phyloP scores from a whole-genome alignment of 2,797 vertebrate species.

The Hephaestus fuliginosus region DNA sequence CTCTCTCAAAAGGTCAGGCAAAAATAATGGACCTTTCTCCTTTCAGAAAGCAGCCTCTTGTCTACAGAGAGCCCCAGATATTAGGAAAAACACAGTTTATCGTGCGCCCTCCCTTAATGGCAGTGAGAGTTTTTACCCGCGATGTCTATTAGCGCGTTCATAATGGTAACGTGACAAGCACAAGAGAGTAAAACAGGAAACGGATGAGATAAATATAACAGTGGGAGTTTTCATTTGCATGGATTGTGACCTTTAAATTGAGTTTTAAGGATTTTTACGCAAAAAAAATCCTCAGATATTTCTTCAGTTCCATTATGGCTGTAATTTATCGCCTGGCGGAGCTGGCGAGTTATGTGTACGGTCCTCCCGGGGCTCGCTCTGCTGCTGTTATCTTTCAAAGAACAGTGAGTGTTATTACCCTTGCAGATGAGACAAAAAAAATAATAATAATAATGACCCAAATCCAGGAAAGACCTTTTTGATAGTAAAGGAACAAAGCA shows the following conservation, averaged over 20 bases:
- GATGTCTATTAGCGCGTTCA: slow-evolving; percentile 1
- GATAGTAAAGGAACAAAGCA: slow-evolving; percentile 37
- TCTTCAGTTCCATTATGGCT: slow-evolving; percentile 21
- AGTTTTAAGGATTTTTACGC: slow-evolving; percentile 28
- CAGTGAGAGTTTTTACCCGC: slow-evolving; percentile 18
- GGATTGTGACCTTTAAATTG: slow-evolving; percentile 46
- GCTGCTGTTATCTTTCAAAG: slow-evolving; percentile 55
- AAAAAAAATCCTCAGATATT: slow-evolving; percentile 17
- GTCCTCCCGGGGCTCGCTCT: slow-evolving; percentile 45
- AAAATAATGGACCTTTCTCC: slow-evolving; percentile 37
- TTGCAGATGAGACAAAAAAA: slow-evolving; percentile 53
- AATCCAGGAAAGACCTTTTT: slow-evolving; percentile 53
- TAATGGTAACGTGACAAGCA: slow-evolving; percentile 31
- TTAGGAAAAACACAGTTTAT: not conserved
- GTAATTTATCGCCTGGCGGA: slow-evolving; percentile 35
- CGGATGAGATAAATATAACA: slow-evolving; percentile 41
- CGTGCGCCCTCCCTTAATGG: slow-evolving; percentile 25
- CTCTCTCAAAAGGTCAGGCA: slow-evolving; percentile 25
- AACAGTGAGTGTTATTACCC: slow-evolving; percentile 55
- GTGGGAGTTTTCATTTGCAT: slow-evolving; percentile 16
- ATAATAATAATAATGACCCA: slow-evolving; percentile 50
- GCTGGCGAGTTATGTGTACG: slow-evolving; percentile 18
- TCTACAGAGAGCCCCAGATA: slow-evolving; percentile 9
- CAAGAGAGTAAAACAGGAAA: slow-evolving; percentile 31
- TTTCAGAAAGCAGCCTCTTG: slow-evolving; percentile 19